A percentile compares a stretch with the other conserved stretches of the same genome.
These are phyloP conservation scores for Plecotus auritus DNA, from an alignment of 2,113 vertebrate species.

Conservation along the genomic window DNA sequence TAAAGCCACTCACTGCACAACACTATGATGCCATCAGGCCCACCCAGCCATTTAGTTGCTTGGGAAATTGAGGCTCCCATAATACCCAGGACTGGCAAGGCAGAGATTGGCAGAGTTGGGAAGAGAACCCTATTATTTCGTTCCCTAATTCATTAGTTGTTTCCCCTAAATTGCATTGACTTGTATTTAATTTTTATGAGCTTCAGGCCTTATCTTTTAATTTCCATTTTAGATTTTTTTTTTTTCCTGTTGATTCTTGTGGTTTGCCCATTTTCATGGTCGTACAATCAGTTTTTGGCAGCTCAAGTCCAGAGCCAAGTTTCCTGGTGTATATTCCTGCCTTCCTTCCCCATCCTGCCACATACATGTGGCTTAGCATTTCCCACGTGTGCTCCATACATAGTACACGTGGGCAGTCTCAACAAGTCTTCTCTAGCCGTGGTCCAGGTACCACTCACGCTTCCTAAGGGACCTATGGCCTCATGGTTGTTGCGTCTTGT, in stretches of 20 bases:
- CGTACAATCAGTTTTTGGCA: not conserved
- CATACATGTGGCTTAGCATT: not conserved
- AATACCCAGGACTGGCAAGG: not conserved
- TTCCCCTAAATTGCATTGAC: not conserved
- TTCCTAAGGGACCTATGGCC: not conserved
- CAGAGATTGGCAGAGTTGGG: not conserved
- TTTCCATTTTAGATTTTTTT: not conserved
- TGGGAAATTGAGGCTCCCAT: not conserved
- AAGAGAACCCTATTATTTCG: not conserved
- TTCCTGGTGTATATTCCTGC: not conserved
- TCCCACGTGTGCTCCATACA: not conserved
- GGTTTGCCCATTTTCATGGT: not conserved
- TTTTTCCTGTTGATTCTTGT: not conserved
- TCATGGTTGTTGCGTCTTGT: not conserved
- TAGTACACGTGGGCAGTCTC: accelerated
- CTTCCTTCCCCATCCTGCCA: not conserved
- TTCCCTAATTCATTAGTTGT: not conserved
- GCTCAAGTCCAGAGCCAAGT: not conserved
- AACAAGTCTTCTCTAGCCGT: accelerated
- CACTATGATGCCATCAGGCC: not conserved
- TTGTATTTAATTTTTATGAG: not conserved
- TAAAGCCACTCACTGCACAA: not conserved
- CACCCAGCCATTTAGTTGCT: not conserved
- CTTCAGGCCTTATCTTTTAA: not conserved
- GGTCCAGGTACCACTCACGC: not conserved